Conservation (phyloP, 2,797 vertebrate genomes). For the Anolis apletophallus region DNA sequence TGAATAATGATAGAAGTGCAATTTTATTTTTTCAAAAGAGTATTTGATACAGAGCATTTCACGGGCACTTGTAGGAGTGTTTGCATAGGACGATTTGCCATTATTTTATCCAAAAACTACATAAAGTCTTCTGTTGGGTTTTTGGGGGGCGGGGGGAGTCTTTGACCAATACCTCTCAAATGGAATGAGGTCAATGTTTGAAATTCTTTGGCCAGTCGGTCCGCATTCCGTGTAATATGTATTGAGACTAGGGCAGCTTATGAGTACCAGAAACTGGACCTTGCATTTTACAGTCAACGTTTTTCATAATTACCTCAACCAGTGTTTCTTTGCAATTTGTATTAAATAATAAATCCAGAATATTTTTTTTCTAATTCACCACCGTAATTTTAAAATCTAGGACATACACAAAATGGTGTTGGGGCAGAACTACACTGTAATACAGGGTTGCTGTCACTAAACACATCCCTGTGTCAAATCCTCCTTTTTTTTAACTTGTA, state of each 20-base stretch:
- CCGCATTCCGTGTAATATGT: constrained; percentile 55
- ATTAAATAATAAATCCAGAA: constrained; percentile 37
- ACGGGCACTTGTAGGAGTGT: constrained; percentile 53
- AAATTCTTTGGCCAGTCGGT: constrained; percentile 65
- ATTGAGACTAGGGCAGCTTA: constrained; percentile 64
- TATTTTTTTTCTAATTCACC: constrained; percentile 56
- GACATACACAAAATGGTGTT: constrained; percentile 36
- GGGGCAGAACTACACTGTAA: neutral
- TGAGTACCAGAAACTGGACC: constrained; percentile 70
- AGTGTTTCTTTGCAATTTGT: constrained; percentile 48
- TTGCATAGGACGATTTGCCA: constrained; percentile 64
- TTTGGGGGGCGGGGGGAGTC: no score
- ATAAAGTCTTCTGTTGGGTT: neutral
- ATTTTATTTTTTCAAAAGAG: constrained; percentile 64
- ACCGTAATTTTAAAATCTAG: constrained; percentile 38
- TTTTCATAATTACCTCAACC: constrained; percentile 43
- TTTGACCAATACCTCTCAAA: constrained; percentile 58
- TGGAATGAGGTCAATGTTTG: constrained; percentile 64
- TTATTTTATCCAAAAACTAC: constrained; percentile 60
- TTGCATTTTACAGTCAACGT: constrained; percentile 62
- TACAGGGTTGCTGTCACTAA: neutral
- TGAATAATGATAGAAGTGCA: constrained; percentile 67
- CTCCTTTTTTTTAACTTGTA: neutral
- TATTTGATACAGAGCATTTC: constrained; percentile 67
- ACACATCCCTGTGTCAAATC: neutral